A percentile compares a stretch with the other conserved stretches of the same genome.
phyloP scores from a whole-genome alignment of 2,888 invertebrate species.

The Phania funesta region DNA sequence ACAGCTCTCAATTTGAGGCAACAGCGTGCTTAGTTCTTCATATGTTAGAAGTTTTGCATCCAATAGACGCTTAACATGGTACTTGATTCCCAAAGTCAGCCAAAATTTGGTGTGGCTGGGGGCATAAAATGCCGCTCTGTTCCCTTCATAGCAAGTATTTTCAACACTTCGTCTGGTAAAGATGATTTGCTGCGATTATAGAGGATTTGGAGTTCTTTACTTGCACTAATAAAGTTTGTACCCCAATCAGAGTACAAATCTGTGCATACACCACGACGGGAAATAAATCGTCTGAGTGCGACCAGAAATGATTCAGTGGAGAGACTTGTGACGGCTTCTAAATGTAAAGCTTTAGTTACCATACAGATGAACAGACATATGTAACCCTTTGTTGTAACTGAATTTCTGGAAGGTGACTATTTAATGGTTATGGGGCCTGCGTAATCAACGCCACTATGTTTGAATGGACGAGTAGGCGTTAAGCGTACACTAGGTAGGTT shows the following conservation, averaged over 20 bases:
- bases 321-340: slow-evolving; percentile 33
- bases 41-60: not conserved
- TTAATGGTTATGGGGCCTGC: slow-evolving; percentile 45
- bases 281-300: too few relatives aligned
- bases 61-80: slow-evolving; percentile 20
- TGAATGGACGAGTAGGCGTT: too few relatives aligned
- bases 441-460: slow-evolving; percentile 51
- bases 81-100: too few relatives aligned
- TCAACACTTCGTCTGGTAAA: not conserved
- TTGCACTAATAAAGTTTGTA: too few relatives aligned
- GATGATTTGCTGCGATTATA: slow-evolving; percentile 3
- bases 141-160: not conserved
- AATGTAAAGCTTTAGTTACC: slow-evolving; percentile 18
- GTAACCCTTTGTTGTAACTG: slow-evolving; percentile 29
- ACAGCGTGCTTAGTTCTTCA: slow-evolving; percentile 28
- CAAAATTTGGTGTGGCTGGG: slow-evolving; percentile 33
- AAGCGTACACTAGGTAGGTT: too few relatives aligned
- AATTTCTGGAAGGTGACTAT: slow-evolving; percentile 20
- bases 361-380: slow-evolving; percentile 38
- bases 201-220: slow-evolving; percentile 30
- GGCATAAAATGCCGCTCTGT: slow-evolving; percentile 45
- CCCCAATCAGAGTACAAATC: too few relatives aligned
- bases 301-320: slow-evolving; percentile 34
- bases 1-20: not conserved
- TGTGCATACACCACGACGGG: too few relatives aligned